Evolutionary conservation across 2,797 vertebrate genomes (phyloP).

Genomic region (Lutjanus campechanus): DNA sequence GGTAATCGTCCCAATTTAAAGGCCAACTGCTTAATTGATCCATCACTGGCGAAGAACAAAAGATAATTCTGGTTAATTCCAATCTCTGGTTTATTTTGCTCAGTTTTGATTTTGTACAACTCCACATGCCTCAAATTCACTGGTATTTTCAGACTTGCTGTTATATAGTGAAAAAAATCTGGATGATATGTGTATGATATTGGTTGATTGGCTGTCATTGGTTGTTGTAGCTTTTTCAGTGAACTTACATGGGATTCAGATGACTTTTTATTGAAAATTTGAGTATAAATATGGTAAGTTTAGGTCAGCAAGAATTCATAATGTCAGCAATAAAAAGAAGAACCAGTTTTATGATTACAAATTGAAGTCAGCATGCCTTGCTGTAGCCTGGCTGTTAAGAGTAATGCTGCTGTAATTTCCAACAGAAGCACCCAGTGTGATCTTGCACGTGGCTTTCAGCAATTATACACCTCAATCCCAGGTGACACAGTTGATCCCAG

Average conservation of each 20-base stretch:
- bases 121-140: not conserved
- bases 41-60: no score
- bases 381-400: not conserved
- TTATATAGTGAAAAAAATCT: not conserved
- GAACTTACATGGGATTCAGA: not conserved
- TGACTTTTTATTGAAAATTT: not conserved
- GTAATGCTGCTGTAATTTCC: not conserved
- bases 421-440: conserved; percentile 24
- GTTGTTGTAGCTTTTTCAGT: not conserved
- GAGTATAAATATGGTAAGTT: not conserved
- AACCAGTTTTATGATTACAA: not conserved
- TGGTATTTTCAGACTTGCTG: not conserved
- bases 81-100: not conserved
- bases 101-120: not conserved
- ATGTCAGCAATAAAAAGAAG: not conserved
- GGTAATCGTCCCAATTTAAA: no score
- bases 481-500: conserved; percentile 8
- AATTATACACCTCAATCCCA: conserved; percentile 33
- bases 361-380: not conserved
- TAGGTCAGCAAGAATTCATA: not conserved
- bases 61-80: not conserved
- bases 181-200: not conserved
- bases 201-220: not conserved
- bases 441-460: conserved; percentile 9
- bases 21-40: no score